These are phyloP conservation scores for Parazoanthus darwini DNA, from an alignment of 92 coral and sea anemone species.

Conservation along the genomic window DNA sequence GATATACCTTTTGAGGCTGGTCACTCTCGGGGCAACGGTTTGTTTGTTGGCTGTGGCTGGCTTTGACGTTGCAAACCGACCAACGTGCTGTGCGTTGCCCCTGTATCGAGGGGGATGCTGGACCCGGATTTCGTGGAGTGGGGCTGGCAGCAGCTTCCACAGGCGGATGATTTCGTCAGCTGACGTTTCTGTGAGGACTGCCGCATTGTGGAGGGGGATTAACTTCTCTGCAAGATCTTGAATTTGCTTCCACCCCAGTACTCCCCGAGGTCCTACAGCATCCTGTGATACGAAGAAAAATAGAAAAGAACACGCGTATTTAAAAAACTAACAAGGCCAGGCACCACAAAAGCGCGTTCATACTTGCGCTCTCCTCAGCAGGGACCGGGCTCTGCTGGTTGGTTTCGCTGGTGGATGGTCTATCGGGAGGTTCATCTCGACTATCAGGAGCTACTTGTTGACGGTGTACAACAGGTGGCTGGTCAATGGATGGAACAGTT, in stretches of 20 bases:
- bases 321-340: neutral
- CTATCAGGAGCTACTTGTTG: neutral
- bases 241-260: constrained; percentile 48
- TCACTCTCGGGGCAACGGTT: constrained; percentile 31
- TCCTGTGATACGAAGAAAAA: neutral
- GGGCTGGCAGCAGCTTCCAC: constrained; percentile 39
- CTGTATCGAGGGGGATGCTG: constrained; percentile 39
- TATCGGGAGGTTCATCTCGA: neutral
- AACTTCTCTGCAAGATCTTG: constrained; percentile 31
- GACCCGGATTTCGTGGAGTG: constrained; percentile 27
- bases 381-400: neutral
- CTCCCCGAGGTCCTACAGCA: constrained; percentile 48
- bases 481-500: neutral
- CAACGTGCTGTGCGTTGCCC: constrained; percentile 16
- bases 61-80: neutral
- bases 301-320: neutral
- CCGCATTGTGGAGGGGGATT: constrained; percentile 28
- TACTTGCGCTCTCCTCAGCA: neutral
- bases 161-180: constrained; percentile 40
- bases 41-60: neutral
- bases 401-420: neutral
- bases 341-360: neutral
- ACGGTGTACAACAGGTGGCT: neutral
- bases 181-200: constrained; percentile 5
- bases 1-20: constrained; percentile 36